Base-by-base conservation (phyloP, 2,113 vertebrate species). In the Bettongia penicillata region DNA sequence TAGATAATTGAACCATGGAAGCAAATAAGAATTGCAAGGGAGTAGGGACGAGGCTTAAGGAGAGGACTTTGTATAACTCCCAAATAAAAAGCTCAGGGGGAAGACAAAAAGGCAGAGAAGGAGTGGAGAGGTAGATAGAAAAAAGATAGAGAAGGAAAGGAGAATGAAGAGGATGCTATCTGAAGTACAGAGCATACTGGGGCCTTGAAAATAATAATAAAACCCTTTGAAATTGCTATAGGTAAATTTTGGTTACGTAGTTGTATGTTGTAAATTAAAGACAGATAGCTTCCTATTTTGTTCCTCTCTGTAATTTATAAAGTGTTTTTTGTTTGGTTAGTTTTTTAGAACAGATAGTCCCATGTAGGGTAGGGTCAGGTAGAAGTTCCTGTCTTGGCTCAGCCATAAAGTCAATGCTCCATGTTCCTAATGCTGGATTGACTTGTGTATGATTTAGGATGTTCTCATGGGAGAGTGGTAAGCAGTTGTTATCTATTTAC, bases 401-500 rank as follows among this genome's bases (percentile, higher is more conserved):
- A 8, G 31, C 37, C 68, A 77, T n/a, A 37, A 77, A n/a, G 37
- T n/a, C 31, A 68, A n/a, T n/a, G 25, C 51, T 95, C 93, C 92
- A 91, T 94, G 93, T 77, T 90, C 91, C 47, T 94, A 94, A 89
- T 95, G 97, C 97, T 94, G 57, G 95, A 95, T 92, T 97, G 94
- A 53, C 37, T 93, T 95, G 95, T 96, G 91, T 92, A 49, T 92
- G 92, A 95, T 53, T 89, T 55, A 61, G 77, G 55, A 55, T 94
- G 2, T 96, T 96, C 92, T 96, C 61, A 93, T 93, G 49, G 92
- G 61, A 93, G 91, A 61, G 92, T 94, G 91, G 94, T 94, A 94
- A 91, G 61, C 97, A 96, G 95, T 95, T 98, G 93, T 53, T 91
- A 91, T 97, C 50, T 93, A 53, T 96, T 97, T 97, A n/a, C 84